phyloP scores from a whole-genome alignment of 2,113 vertebrate genomes.

The Chloroceryle aenea region DNA sequence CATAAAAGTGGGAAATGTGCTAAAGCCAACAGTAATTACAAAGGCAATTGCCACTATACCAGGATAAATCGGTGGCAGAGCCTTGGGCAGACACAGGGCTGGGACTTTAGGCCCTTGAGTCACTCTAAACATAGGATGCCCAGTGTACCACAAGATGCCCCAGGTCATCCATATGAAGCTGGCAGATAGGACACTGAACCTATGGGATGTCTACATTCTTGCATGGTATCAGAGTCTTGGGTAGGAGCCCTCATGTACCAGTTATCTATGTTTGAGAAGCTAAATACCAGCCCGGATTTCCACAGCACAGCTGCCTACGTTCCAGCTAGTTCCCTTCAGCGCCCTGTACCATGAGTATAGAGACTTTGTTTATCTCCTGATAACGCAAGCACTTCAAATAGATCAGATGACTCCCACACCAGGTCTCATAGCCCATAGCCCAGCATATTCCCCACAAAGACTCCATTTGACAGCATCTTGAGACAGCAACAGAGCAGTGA shows the following conservation, averaged over 20 bases:
- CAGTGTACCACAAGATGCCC: neutral
- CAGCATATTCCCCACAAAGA: neutral
- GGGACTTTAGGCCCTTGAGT: neutral
- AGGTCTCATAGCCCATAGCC: neutral
- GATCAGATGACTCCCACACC: neutral
- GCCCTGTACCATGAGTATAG: neutral
- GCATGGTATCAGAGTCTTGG: neutral
- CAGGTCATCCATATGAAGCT: neutral
- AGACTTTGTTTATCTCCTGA: neutral
- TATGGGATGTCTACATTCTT: neutral
- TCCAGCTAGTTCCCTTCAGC: neutral
- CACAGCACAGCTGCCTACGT: neutral
- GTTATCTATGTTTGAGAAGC: neutral
- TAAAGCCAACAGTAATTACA: neutral
- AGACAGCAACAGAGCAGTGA: neutral
- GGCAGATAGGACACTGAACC: neutral
- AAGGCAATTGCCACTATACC: neutral
- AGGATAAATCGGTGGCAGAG: neutral
- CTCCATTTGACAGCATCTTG: neutral
- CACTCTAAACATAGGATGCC: neutral
- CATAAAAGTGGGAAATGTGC: neutral
- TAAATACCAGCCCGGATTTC: neutral
- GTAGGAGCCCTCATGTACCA: neutral
- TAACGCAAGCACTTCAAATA: neutral
- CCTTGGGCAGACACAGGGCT: neutral